These are phyloP conservation scores for Gymnocephalus cernua DNA, from an alignment of 2,113 vertebrate species.

Conservation along the genomic window DNA sequence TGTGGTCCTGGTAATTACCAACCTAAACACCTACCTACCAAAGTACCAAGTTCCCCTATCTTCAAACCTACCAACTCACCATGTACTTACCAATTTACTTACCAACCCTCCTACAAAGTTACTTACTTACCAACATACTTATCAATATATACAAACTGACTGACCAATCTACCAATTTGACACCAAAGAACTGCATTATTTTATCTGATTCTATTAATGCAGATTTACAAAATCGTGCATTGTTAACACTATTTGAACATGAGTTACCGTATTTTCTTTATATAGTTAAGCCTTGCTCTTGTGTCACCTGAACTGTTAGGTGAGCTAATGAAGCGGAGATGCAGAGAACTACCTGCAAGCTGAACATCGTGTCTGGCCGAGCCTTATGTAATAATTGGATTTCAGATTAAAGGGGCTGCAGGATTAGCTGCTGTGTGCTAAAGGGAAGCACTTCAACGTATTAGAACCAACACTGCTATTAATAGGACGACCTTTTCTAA, in stretches of 20 bases:
- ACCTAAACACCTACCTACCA: too few species aligned
- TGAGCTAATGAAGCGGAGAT: constrained; percentile 1
- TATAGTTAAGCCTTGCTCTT: background rate
- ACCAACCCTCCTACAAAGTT: background rate
- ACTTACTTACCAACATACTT: too few species aligned
- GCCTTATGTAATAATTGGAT: constrained; percentile 79
- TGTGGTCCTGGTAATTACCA: too few species aligned
- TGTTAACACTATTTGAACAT: background rate
- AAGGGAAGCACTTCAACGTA: constrained; percentile 60
- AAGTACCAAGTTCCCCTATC: too few species aligned
- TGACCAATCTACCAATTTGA: background rate
- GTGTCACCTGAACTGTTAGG: background rate
- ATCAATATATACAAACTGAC: background rate
- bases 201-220: background rate
- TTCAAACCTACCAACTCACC: too few species aligned
- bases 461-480: constrained; percentile 55
- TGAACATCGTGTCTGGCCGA: constrained; percentile 26
- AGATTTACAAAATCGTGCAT: background rate
- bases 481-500: constrained; percentile 58
- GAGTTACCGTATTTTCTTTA: background rate
- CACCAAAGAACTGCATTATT: background rate
- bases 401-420: constrained; percentile 71
- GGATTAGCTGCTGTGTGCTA: constrained; percentile 73
- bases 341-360: constrained; percentile 30
- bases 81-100: background rate